Evolutionary conservation across 2,113 vertebrate genomes (phyloP).

Genomic region (Lasiurus borealis): DNA sequence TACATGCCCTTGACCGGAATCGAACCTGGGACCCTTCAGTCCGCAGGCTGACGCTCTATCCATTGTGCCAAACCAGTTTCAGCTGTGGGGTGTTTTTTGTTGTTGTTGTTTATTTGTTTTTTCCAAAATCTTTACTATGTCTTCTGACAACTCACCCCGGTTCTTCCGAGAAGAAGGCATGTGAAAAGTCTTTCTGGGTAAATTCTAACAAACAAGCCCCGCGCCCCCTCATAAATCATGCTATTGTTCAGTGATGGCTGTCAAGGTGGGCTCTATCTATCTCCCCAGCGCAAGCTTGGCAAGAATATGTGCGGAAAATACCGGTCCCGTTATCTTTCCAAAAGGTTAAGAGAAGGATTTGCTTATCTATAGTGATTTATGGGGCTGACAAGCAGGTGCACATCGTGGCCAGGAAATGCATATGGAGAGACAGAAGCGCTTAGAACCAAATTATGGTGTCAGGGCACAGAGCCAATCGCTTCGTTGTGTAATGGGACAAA

Average conservation of each 20-base stretch:
- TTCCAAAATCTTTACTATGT: neutral
- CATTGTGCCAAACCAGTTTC: no score
- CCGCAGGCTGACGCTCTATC: no score
- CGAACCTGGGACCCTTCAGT: no score
- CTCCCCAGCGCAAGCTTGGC: slow-evolving; percentile 69
- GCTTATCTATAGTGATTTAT: slow-evolving; percentile 86
- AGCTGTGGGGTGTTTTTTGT: no score
- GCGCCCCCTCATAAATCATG: slow-evolving; percentile 58
- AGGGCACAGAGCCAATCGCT: slow-evolving; percentile 71
- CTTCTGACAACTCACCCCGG: neutral
- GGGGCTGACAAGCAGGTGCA: slow-evolving; percentile 79
- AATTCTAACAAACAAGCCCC: neutral
- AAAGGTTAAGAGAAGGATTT: slow-evolving; percentile 86
- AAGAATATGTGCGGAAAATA: slow-evolving; percentile 76
- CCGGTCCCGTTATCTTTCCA: slow-evolving; percentile 75
- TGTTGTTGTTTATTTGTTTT: neutral
- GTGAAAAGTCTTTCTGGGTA: slow-evolving; percentile 28
- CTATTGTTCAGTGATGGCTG: neutral
- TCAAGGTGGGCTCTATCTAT: neutral
- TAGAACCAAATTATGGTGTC: slow-evolving; percentile 82
- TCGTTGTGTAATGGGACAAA: slow-evolving; percentile 81
- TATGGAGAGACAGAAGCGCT: slow-evolving; percentile 71
- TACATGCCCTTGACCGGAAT: no score
- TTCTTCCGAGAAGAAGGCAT: slow-evolving; percentile 25
- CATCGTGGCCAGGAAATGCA: slow-evolving; percentile 77